Conservation (phyloP, 2,888 invertebrate genomes). For the Lysandra coridon region DNA sequence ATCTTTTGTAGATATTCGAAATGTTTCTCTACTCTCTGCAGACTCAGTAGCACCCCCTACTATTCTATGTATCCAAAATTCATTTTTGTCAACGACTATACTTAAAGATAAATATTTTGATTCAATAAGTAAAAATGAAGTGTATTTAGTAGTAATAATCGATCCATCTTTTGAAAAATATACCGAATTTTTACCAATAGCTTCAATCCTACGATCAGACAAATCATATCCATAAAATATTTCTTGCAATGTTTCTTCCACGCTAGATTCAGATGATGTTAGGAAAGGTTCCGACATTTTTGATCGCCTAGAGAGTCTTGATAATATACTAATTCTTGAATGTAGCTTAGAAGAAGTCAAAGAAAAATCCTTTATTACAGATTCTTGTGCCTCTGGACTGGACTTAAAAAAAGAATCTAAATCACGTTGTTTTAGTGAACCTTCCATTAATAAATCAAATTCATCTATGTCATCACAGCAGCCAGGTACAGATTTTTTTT, state of each 20-base stretch:
- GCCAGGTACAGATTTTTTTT: conserved; percentile 47
- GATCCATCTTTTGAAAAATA: conserved; percentile 71
- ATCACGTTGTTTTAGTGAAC: conserved; percentile 66
- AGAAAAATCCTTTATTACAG: conserved; percentile 48
- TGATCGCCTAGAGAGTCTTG: conserved; percentile 47
- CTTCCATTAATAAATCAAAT: conserved; percentile 65
- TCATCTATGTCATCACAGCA: conserved; percentile 59
- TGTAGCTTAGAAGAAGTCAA: conserved; percentile 46
- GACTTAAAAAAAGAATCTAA: conserved; percentile 28
- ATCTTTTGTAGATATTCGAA: conserved; percentile 63
- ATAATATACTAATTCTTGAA: conserved; percentile 55
- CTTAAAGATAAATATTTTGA: conserved; percentile 61
- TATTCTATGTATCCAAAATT: conserved; percentile 66
- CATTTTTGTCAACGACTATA: conserved; percentile 61
- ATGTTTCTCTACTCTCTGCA: conserved; percentile 59
- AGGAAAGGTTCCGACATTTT: conserved; percentile 47
- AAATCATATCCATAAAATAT: conserved; percentile 67
- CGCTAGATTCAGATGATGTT: conserved; percentile 37
- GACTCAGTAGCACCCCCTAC: conserved; percentile 52
- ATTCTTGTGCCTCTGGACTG: conserved; percentile 38
- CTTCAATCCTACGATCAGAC: conserved; percentile 67
- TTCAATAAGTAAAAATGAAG: conserved; percentile 63
- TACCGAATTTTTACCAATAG: conserved; percentile 65
- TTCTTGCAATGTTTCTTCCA: conserved; percentile 48
- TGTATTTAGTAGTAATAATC: conserved; percentile 56